Evolutionary conservation across 2,888 invertebrate species (phyloP).

Genomic region (Anodontia alba): DNA sequence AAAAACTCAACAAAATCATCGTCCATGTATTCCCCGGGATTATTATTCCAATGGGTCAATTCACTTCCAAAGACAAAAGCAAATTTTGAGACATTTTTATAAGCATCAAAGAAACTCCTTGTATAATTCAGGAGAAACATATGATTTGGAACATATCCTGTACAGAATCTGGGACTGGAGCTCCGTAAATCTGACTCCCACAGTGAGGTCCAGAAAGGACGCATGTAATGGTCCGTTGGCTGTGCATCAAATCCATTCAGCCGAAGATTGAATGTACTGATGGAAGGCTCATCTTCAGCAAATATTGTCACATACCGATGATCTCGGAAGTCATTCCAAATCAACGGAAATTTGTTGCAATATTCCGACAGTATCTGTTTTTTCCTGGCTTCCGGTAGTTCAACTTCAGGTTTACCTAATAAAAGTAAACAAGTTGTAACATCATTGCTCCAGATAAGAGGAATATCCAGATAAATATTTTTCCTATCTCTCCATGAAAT

Average conservation of each 20-base stretch:
- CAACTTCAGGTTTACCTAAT: slow-evolving; percentile 71
- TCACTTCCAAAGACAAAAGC: slow-evolving; percentile 78
- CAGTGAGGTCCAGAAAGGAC: slow-evolving; percentile 81
- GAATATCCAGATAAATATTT: too few relatives aligned
- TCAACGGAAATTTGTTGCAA: slow-evolving; percentile 76
- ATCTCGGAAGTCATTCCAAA: slow-evolving; percentile 80
- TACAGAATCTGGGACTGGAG: slow-evolving; percentile 71
- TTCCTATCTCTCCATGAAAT: too few relatives aligned
- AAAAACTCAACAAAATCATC: slow-evolving; percentile 75
- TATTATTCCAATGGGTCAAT: slow-evolving; percentile 79
- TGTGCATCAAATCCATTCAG: slow-evolving; percentile 79
- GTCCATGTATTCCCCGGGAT: slow-evolving; percentile 80
- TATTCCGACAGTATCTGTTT: slow-evolving; percentile 57
- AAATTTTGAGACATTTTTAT: slow-evolving; percentile 78
- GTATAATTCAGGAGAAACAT: slow-evolving; percentile 77
- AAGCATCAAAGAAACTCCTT: slow-evolving; percentile 77
- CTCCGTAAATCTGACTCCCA: slow-evolving; percentile 66
- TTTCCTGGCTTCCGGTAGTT: slow-evolving; percentile 72
- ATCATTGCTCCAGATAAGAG: too few relatives aligned
- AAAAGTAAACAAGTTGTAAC: slow-evolving; percentile 2
- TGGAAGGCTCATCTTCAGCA: slow-evolving; percentile 81
- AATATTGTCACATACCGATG: slow-evolving; percentile 81
- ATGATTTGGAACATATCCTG: slow-evolving; percentile 77
- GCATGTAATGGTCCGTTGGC: slow-evolving; percentile 84
- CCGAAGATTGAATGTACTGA: slow-evolving; percentile 79